Evolutionary conservation across 2,113 vertebrate genomes (phyloP).

Genomic region (Haemorhous mexicanus): DNA sequence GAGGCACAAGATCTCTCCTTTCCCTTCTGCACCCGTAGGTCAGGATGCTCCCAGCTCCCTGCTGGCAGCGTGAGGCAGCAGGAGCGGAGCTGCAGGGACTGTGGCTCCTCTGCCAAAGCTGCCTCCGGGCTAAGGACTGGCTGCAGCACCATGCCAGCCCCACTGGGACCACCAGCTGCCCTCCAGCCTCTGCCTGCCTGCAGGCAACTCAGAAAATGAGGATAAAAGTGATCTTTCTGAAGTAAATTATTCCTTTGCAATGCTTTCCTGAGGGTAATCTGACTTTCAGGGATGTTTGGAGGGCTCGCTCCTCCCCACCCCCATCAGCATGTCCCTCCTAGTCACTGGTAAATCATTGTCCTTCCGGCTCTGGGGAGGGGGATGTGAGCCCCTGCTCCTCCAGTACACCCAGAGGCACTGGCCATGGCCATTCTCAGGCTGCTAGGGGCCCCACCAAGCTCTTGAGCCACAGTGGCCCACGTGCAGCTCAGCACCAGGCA

Average conservation of each 20-base stretch:
- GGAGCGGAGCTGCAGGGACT: neutral
- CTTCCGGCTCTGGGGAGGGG: neutral
- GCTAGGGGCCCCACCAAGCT: neutral
- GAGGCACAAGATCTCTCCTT: neutral
- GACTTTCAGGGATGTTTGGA: neutral
- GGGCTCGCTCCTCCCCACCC: neutral
- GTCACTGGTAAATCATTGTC: neutral
- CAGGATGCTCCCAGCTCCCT: neutral
- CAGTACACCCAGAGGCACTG: neutral
- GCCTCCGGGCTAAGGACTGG: accelerated
- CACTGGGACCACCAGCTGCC: neutral
- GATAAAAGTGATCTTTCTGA: neutral
- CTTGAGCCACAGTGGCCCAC: neutral
- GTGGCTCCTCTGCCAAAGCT: neutral
- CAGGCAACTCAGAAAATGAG: neutral
- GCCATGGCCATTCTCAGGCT: neutral
- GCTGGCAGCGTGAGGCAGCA: accelerated
- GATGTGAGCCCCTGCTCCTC: neutral
- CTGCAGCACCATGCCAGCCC: neutral
- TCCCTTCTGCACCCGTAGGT: neutral
- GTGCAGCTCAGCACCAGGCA: neutral
- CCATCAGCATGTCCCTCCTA: neutral
- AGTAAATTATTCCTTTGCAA: neutral
- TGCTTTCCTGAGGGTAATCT: neutral
- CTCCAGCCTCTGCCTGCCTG: neutral